Conservation (phyloP, 1,140 invertebrate species). For the Oppia nitens region DNA sequence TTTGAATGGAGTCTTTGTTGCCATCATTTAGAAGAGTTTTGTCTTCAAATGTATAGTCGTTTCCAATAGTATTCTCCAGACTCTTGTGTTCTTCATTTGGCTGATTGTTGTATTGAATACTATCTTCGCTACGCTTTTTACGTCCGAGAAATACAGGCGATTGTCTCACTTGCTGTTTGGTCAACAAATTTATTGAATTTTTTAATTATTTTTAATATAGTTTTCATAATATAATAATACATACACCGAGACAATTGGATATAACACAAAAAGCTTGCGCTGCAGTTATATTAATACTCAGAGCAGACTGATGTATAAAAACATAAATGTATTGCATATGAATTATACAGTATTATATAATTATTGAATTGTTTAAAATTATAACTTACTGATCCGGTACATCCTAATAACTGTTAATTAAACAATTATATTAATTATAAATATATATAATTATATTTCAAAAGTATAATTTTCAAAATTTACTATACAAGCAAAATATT, state of each 20-base stretch:
- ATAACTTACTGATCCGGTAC: constrained; percentile 13
- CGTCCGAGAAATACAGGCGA: constrained; percentile 12
- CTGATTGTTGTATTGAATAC: background rate
- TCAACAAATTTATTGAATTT: too few species aligned
- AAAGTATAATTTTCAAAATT: too few species aligned
- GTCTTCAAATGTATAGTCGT: background rate
- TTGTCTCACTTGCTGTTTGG: constrained; percentile 12
- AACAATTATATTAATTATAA: background rate
- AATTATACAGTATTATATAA: background rate
- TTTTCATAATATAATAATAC: background rate
- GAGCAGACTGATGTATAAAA: constrained; percentile 2
- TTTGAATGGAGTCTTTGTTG: background rate
- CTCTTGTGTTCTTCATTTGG: background rate
- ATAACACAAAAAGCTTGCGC: constrained; percentile 14
- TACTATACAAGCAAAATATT: too few species aligned
- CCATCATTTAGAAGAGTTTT: background rate
- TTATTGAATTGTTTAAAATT: background rate
- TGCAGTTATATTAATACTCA: constrained; percentile 11
- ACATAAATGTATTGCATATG: background rate
- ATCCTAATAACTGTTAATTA: constrained; percentile 6
- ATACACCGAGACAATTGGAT: constrained; percentile 13
- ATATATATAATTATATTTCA: background rate
- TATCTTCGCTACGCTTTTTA: background rate
- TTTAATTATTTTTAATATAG: background rate
- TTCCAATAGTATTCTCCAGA: background rate